Base-by-base conservation (phyloP, 2,888 invertebrate species). In the Cancer borealis region DNA sequence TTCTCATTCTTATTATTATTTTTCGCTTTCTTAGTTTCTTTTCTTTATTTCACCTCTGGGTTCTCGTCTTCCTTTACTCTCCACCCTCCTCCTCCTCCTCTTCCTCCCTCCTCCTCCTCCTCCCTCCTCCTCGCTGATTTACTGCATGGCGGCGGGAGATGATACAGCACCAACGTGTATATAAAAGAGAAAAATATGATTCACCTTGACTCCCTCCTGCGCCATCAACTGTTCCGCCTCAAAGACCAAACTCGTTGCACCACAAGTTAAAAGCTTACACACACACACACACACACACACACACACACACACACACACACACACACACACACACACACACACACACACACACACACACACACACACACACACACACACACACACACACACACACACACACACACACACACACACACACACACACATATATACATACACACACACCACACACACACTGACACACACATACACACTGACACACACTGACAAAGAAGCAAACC, bases 391-490 rank as follows among this genome's bases (percentile, higher is more conserved):
- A 30, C 54, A 54, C 30, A 91, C 54, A 54, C 26, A 60, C 49
- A 54, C 49, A 66, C n/a, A 66, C n/a, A 66, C n/a, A n/a, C 66
- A 66, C n/a, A 66, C 66, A 66, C 45, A 17, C 26, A 89, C 17
- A 30, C 26, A 30, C 17, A 73, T 39, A 91, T 39, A 91, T n/a
- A n/a, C n/a, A n/a, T n/a, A n/a, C n/a, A n/a, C n/a, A n/a, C n/a
- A n/a, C n/a, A n/a, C n/a, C 73, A 73, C 26, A 73, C 73, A 73
- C 26, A 73, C 73, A 73, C 73, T n/a, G n/a, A 91, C 60, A 91
- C 60, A 91, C 60, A 91, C 60, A 60, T 14, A 90, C 60, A 54
- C 39, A 45, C 45, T 3, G 1, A 26, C 6, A 73, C 73, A n/a
- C 26, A 73, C 73, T n/a, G 21, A 73, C 21, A 73, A 21, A 17